phyloP scores from a whole-genome alignment of 1,140 invertebrate species.

The Mycetomoellerius zeteki region DNA sequence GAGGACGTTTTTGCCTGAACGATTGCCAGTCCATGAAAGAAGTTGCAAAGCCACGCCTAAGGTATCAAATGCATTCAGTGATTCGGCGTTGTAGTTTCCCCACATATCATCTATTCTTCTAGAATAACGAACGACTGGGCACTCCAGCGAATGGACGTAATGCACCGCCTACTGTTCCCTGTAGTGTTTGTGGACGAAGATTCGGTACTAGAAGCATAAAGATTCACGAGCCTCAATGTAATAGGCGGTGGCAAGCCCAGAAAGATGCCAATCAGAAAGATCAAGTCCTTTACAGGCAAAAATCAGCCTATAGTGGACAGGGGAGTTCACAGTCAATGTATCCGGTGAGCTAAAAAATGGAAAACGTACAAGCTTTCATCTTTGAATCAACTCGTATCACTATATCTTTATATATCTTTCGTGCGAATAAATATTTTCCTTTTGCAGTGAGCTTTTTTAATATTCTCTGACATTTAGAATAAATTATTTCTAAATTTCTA shows the following conservation, averaged over 20 bases:
- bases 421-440: not conserved
- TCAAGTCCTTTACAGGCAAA: not conserved
- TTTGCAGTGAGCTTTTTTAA: not conserved
- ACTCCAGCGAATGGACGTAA: slow-evolving; percentile 89
- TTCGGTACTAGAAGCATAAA: slow-evolving; percentile 91
- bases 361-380: slow-evolving; percentile 55
- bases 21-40: slow-evolving; percentile 89
- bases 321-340: slow-evolving; percentile 31
- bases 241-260: slow-evolving; percentile 91
- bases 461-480: not conserved
- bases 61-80: slow-evolving; percentile 36
- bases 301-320: slow-evolving; percentile 39
- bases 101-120: not conserved
- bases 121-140: slow-evolving; percentile 53
- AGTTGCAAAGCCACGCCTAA: slow-evolving; percentile 87
- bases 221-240: slow-evolving; percentile 93
- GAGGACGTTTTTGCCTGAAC: slow-evolving; percentile 90
- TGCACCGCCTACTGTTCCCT: slow-evolving; percentile 85
- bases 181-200: slow-evolving; percentile 91
- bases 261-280: slow-evolving; percentile 86
- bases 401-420: not conserved
- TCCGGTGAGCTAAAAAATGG: slow-evolving; percentile 72
- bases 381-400: not conserved
- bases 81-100: not conserved
- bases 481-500: not conserved